Percentiles rank a stretch among this genome's conserved stretches.
Conservation (phyloP, 2,888 invertebrate genomes). For the Conus canariensis region DNA sequence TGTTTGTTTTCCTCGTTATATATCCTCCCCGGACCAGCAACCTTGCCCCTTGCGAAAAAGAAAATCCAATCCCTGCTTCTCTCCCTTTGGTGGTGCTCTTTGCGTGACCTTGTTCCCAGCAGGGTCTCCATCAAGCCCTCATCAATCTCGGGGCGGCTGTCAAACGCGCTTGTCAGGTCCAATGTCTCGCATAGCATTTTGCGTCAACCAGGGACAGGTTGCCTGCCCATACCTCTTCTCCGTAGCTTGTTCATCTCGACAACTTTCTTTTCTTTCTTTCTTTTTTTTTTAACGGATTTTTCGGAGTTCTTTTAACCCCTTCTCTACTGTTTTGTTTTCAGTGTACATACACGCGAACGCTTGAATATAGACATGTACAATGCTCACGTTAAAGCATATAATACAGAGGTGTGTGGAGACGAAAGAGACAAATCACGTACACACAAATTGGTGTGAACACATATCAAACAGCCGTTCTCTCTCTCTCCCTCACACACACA, state of each 20-base stretch:
- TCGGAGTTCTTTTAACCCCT: too few relatives aligned
- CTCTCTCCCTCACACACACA: too few relatives aligned
- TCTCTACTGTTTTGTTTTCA: too few relatives aligned
- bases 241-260: background rate
- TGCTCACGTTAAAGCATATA: too few relatives aligned
- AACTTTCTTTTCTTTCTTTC: background rate
- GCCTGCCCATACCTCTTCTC: background rate
- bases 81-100: background rate
- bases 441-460: too few relatives aligned
- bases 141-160: background rate
- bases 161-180: background rate
- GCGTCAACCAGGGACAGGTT: conserved; percentile 1
- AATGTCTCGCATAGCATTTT: background rate
- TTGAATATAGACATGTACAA: too few relatives aligned
- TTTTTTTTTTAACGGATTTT: background rate
- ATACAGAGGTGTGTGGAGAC: too few relatives aligned
- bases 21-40: too few relatives aligned
- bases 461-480: too few relatives aligned
- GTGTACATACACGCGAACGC: too few relatives aligned
- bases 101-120: conserved; percentile 7
- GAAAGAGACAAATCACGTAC: too few relatives aligned
- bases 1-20: background rate
- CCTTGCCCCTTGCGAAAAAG: background rate
- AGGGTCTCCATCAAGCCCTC: background rate
- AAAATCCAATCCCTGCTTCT: too few relatives aligned